phyloP scores from a whole-genome alignment of 2,888 invertebrate genomes.

The Trichopria drosophilae region DNA sequence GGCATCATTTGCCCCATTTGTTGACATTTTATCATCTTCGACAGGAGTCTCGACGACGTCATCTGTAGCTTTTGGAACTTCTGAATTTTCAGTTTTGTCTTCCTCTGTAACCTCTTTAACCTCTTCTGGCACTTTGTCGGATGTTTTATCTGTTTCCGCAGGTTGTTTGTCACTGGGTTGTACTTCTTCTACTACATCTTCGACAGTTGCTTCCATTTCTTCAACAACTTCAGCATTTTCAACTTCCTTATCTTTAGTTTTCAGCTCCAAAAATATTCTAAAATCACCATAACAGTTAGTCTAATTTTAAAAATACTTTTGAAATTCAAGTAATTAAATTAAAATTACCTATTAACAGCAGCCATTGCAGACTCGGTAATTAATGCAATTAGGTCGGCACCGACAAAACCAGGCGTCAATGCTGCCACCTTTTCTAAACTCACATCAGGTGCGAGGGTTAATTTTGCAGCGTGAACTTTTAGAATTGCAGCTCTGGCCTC shows the following conservation, averaged over 20 bases:
- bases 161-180: slow-evolving; percentile 9
- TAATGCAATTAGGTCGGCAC: slow-evolving; percentile 87
- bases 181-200: slow-evolving; percentile 23
- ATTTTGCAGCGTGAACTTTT: slow-evolving; percentile 68
- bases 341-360: slow-evolving; percentile 76
- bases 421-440: slow-evolving; percentile 75
- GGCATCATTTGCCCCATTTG: background rate
- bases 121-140: slow-evolving; percentile 36
- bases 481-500: slow-evolving; percentile 81
- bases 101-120: slow-evolving; percentile 33
- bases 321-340: slow-evolving; percentile 9
- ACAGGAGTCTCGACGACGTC: background rate
- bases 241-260: slow-evolving; percentile 41
- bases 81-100: slow-evolving; percentile 17
- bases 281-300: slow-evolving; percentile 15
- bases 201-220: slow-evolving; percentile 10
- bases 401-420: slow-evolving; percentile 93
- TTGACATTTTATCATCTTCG: background rate
- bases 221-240: slow-evolving; percentile 24
- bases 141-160: slow-evolving; percentile 11
- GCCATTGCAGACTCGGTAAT: slow-evolving; percentile 85
- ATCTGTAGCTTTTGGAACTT: background rate
- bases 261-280: slow-evolving; percentile 54
- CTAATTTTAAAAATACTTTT: slow-evolving; percentile 3
- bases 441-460: slow-evolving; percentile 72